Percentiles rank a stretch among this genome's conserved stretches.
Evolutionary conservation across 1,140 invertebrate genomes (phyloP).

Genomic region (Hylaeus volcanicus): DNA sequence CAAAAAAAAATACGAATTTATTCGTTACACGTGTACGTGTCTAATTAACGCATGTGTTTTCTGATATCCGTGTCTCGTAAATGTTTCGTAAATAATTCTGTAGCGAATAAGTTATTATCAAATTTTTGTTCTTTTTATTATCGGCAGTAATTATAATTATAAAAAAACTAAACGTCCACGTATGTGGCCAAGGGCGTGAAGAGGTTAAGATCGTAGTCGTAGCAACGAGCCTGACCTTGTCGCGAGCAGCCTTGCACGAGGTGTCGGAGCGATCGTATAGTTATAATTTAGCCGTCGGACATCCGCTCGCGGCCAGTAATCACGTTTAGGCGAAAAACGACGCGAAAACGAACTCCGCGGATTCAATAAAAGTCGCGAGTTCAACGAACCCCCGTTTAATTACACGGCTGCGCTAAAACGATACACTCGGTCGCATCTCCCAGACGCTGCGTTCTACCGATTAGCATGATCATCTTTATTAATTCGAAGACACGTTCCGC

Average conservation of each 20-base stretch:
- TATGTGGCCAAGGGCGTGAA: too few species aligned
- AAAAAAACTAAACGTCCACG: too few species aligned
- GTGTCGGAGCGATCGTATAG: background rate
- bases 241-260: too few species aligned
- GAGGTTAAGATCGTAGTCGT: too few species aligned
- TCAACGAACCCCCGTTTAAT: slow-evolving; percentile 37
- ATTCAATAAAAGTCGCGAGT: slow-evolving; percentile 30
- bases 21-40: too few species aligned
- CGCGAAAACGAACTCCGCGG: slow-evolving; percentile 9
- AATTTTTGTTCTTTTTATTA: too few species aligned
- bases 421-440: slow-evolving; percentile 41
- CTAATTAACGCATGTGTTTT: too few species aligned
- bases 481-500: slow-evolving; percentile 46
- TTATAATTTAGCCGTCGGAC: slow-evolving; percentile 11
- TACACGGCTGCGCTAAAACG: slow-evolving; percentile 39
- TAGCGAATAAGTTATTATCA: too few species aligned
- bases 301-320: slow-evolving; percentile 4
- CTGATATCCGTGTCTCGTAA: too few species aligned
- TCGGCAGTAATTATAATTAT: too few species aligned
- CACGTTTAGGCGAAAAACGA: slow-evolving; percentile 22
- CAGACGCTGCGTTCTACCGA: slow-evolving; percentile 29
- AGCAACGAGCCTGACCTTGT: background rate
- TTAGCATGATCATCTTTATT: slow-evolving; percentile 53
- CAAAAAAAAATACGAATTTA: too few species aligned
- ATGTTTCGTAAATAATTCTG: too few species aligned